Evolutionary conservation across 2,797 vertebrate species (phyloP), one percentile per base, ranked within the genome.

Genomic region (Premnoplex brunnescens): DNA sequence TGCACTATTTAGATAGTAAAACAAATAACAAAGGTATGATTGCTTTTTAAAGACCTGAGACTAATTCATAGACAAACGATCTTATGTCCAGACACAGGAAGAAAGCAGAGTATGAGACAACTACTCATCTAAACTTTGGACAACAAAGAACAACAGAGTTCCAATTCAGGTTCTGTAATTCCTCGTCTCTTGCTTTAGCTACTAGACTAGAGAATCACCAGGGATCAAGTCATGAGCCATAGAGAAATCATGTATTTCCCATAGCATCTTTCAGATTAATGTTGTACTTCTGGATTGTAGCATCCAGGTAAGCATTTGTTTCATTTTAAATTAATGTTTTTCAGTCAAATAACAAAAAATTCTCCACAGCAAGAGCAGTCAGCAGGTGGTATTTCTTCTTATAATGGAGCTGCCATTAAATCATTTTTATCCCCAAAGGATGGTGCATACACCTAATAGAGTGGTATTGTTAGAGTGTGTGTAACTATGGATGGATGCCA

Each of bases 351-450:
- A 49, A n/a, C 91, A 80, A 69, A 94, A 91, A 91, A 73, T 91
- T 46, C 75, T 28, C 63, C 30, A 13, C 16, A 89, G 91, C 91
- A 73, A 24, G 39, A 85, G 58, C 43, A 56, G 39, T 77, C 71
- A 88, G 87, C 81, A 96, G 93, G 66, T 82, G 78, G 72, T 68
- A 68, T 91, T 96, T 96, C 22, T 87, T 97, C 92, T 93, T 78
- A 41, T 56, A 92, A 86, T 3, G 48, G 55, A 75, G 69, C 80
- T 85, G 37, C 75, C 78, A 87, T 95, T 92, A 94, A 95, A 85
- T 12, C 15, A 67, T 43, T 83, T 97, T 91, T 86, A 93, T 82
- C 62, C 93, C 74, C 60, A 67, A 97, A 94, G 59, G 41, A 60
- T 36, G 37, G 63, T 94, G 76, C 66, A 32, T 82, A 66, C 67